Base-by-base conservation (phyloP, 2,888 invertebrate species). In the Drosophila anomalata region DNA sequence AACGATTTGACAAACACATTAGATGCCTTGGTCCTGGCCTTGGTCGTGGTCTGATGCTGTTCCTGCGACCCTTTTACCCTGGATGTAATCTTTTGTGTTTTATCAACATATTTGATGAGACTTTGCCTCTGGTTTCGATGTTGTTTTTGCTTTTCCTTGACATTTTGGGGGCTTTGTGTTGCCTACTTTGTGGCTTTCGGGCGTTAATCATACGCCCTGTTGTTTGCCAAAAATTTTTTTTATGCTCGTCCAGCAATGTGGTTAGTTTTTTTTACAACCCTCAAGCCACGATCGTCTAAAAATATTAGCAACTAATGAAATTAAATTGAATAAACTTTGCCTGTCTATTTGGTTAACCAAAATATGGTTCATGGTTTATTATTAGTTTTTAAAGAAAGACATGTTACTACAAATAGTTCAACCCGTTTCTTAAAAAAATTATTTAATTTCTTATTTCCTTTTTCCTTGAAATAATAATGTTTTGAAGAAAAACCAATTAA, bases 41-140 rank as follows among this genome's bases (percentile, higher is more conserved):
- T 6, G 26, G 68, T 17, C 29, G 61, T 66, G 56, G 69, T 61
- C 65, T 41, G 50, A 36, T 58, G 69, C 65, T 56, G 53, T 60
- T 53, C 62, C 56, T 33, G 14, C 56, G 62, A 65, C 31, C 74
- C 70, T 72, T 53, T 72, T 54, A 12, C 61, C 51, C 41, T 50
- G 31, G 36, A 12, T 76, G 63, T 82, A 82, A 82, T 82, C 81
- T 82, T 86, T 86, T 79, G 78, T 79, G 84, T 86, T 86, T 86
- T 81, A 81, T 81, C 87, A 81, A 83, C 84, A 84, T 78, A 83
- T 86, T 81, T 81, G 87, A 81, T 81, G 87, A 86, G 86, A 76
- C 78, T 75, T 76, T 73, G 63, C 62, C 61, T 54, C 50, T 70
- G 70, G 41, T 9, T 22, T 52, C 22, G 22, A 14, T 36, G 36